Conservation (phyloP, 2,113 vertebrate species). For the Panthera leo region DNA sequence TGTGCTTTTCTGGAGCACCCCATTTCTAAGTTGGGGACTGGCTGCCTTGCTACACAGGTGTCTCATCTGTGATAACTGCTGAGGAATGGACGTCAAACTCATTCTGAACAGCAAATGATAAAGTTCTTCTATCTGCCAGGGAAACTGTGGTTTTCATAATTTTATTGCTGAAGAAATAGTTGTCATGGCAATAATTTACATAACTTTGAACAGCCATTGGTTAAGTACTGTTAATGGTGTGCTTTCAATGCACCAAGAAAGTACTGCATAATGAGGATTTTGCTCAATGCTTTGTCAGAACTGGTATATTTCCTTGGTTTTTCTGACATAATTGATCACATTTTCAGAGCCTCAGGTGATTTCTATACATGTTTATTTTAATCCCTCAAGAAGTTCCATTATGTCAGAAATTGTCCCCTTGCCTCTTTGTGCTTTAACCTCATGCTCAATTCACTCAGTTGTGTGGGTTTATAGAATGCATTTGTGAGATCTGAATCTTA, state of each 20-base stretch:
- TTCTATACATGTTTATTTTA: constrained; percentile 21
- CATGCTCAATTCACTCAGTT: not conserved
- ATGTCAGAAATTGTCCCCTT: not conserved
- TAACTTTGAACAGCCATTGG: not conserved
- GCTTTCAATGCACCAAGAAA: not conserved
- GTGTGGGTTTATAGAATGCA: not conserved
- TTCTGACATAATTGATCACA: not conserved
- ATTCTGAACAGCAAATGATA: not conserved
- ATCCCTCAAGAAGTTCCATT: not conserved
- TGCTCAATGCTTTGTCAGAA: not conserved
- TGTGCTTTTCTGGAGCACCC: not conserved
- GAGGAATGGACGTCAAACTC: not conserved
- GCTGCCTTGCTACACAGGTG: not conserved
- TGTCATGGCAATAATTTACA: constrained; percentile 60
- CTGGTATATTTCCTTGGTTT: not conserved
- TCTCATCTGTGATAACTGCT: not conserved
- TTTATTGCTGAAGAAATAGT: constrained; percentile 42
- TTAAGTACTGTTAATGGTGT: not conserved
- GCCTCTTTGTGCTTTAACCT: constrained; percentile 10
- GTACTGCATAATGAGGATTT: not conserved
- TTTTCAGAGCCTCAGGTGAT: constrained; percentile 9
- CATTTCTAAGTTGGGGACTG: not conserved
- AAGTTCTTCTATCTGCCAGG: not conserved
- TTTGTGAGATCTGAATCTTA: not conserved
- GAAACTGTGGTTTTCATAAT: constrained; percentile 39